A percentile compares a stretch with the other conserved stretches of the same genome.
These are phyloP conservation scores for Rhinoptilus africanus DNA, from an alignment of 2,113 vertebrate species.

Conservation along the genomic window DNA sequence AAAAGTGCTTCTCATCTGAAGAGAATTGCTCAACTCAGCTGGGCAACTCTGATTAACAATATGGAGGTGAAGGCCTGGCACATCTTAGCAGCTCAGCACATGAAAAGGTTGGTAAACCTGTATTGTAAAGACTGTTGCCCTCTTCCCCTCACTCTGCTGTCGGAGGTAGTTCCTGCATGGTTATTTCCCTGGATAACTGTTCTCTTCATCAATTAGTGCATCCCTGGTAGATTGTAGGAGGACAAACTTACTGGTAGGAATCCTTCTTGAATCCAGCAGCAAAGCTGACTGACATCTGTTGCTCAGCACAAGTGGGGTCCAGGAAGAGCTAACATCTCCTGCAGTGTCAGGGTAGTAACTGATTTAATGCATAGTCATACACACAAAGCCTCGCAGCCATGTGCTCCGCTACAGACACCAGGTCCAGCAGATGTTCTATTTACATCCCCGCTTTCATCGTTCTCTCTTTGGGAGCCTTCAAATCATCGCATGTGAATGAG, in stretches of 20 bases:
- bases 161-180: not conserved
- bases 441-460: not conserved
- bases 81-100: not conserved
- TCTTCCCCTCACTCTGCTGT: not conserved
- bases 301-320: no score
- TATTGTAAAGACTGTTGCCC: not conserved
- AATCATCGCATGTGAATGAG: not conserved
- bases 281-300: not conserved
- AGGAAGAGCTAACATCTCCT: not conserved
- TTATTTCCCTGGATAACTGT: not conserved
- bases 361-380: not conserved
- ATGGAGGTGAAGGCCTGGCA: not conserved
- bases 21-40: not conserved
- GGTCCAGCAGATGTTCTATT: not conserved
- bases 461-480: not conserved
- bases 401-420: not conserved
- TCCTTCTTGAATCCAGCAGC: not conserved
- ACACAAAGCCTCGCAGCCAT: not conserved
- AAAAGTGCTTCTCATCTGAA: not conserved
- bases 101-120: not conserved
- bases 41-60: not conserved
- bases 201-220: not conserved
- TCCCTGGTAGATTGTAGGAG: not conserved
- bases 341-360: not conserved
- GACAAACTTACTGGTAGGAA: not conserved